phyloP scores from a whole-genome alignment of 2,888 invertebrate species.

The Mythimna vitellina region DNA sequence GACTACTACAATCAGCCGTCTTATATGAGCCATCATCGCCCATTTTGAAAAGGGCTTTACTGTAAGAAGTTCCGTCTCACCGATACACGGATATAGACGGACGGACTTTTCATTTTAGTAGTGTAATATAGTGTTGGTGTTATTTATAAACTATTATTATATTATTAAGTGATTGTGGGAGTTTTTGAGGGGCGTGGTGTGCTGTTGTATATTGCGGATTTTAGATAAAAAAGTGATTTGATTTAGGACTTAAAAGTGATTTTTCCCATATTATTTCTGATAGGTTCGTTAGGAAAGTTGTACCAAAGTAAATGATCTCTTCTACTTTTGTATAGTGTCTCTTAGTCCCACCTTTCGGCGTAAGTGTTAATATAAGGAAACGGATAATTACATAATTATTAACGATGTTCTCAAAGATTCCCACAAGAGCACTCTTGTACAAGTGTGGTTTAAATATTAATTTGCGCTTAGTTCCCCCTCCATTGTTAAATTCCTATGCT shows the following conservation, averaged over 20 bases:
- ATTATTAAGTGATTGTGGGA: conserved; percentile 71
- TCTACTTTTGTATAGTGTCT: conserved; percentile 8
- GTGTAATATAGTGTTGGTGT: conserved; percentile 73
- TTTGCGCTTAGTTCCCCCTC: conserved; percentile 69
- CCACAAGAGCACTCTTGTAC: conserved; percentile 47
- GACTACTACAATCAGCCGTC: conserved; percentile 83
- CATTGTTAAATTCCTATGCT: conserved; percentile 74
- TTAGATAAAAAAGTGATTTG: not conserved
- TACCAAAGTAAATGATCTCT: conserved; percentile 23
- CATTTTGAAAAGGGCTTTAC: conserved; percentile 89
- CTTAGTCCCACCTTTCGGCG: conserved; percentile 27
- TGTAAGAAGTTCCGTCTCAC: conserved; percentile 88
- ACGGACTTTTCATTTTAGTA: conserved; percentile 77
- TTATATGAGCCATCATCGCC: conserved; percentile 86
- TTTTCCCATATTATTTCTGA: not conserved
- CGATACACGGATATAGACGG: conserved; percentile 86
- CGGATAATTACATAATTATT: conserved; percentile 17
- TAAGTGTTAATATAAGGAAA: conserved; percentile 45
- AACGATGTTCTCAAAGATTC: conserved; percentile 51
- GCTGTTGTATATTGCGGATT: conserved; percentile 54
- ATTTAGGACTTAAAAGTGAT: not conserved
- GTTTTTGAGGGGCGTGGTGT: conserved; percentile 55
- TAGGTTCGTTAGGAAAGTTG: not conserved
- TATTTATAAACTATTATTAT: conserved; percentile 60
- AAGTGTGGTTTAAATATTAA: conserved; percentile 58